phyloP scores from a whole-genome alignment of 2,888 invertebrate species.

The Dasysyrphus tricinctus region DNA sequence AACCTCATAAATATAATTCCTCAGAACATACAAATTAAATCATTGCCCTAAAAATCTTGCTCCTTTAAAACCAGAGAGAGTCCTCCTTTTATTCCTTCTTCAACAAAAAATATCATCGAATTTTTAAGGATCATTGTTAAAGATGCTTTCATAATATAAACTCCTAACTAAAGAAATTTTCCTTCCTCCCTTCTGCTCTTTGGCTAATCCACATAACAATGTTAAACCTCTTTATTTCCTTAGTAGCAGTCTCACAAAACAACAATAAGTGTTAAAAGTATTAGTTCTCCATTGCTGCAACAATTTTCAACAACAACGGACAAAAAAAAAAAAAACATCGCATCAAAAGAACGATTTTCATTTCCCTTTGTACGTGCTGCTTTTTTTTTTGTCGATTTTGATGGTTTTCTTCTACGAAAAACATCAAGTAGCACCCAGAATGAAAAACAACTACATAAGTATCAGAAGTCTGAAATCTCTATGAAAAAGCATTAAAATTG shows the following conservation, averaged over 20 bases:
- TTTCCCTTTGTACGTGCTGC: conserved; percentile 51
- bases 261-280: conserved; percentile 15
- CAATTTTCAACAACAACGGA: background rate
- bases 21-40: too few relatives aligned
- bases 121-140: background rate
- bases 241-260: background rate
- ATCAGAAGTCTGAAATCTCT: conserved; percentile 11
- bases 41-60: too few relatives aligned
- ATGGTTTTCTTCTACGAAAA: background rate
- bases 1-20: too few relatives aligned
- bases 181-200: background rate
- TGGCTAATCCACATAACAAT: conserved; percentile 26
- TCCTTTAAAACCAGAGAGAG: background rate
- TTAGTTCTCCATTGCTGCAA: background rate
- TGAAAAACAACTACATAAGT: conserved; percentile 13
- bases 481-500: conserved; percentile 68
- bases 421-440: conserved; percentile 1
- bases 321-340: conserved; percentile 1
- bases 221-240: conserved; percentile 31
- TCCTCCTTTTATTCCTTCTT: background rate
- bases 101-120: background rate
- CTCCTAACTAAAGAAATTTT: background rate
- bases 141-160: background rate
- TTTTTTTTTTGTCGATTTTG: conserved; percentile 35
- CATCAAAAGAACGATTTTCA: conserved; percentile 54